Evolutionary conservation across 1,140 invertebrate species (phyloP), one percentile per base, ranked within the genome.

Genomic region (Papilio helenus): DNA sequence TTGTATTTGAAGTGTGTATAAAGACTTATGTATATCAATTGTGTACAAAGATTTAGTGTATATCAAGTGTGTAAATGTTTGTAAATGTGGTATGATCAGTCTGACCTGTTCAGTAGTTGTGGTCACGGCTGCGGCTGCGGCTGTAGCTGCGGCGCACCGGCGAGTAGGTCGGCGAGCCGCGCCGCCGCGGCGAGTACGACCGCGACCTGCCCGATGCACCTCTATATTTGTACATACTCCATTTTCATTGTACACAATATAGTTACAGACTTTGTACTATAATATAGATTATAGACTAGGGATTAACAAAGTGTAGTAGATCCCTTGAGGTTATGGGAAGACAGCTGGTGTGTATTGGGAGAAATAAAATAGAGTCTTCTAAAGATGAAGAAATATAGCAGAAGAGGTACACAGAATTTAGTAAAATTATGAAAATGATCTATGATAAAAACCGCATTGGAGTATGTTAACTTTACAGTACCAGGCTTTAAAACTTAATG

Each of bases 151-250:
- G 96, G 79, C 97, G 97, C 82, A 98, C 97, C 71, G 98, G 97
- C 73, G 98, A 98, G 94, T 98, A 97, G 7, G 97, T 97, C 78
- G 97, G 97, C 81, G 98, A 97, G 77, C 97, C 97, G 84, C 98
- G 96, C 81, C 97, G 96, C 76, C 97, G 96, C 72, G 98, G 97
- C 14, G 98, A 98, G 88, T 97, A 98, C 68, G 95, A 96, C 14
- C 97, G 96, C 18, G 97, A 98, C 87, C 98, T 96, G 58, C 39
- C 23, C 71, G 46, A 74, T 9, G 20, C 72, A 51, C 23, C 42
- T 51, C 72, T 74, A 51, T 49, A 72, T 49, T 12, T 7, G 23
- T 49, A 72, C 14, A 49, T 96, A 95, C 61, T 49, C 42, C 78
- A 78, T 42, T 20, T 72, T 72, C 14, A 72, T 44, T 20, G 34